phyloP scores from a whole-genome alignment of 2,797 vertebrate species.

The Tadarida brasiliensis region DNA sequence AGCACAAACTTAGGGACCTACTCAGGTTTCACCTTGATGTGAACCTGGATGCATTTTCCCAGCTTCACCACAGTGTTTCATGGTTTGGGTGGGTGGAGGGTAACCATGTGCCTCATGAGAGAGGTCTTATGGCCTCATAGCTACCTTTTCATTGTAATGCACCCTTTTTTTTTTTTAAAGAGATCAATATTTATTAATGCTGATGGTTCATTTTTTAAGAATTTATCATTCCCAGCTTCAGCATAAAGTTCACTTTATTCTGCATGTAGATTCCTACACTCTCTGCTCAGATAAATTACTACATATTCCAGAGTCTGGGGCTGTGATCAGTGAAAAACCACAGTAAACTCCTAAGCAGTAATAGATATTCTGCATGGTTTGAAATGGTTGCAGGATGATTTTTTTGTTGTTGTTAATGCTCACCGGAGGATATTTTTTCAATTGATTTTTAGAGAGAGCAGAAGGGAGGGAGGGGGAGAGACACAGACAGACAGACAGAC shows the following conservation, averaged over 20 bases:
- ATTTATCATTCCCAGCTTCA: conserved; percentile 66
- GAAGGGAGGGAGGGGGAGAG: no score
- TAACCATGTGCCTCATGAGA: neutral
- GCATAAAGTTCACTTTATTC: conserved; percentile 66
- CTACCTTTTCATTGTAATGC: neutral
- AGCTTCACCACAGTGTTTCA: neutral
- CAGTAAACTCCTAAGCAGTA: conserved; percentile 70
- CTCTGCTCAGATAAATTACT: conserved; percentile 78
- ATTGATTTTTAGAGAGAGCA: no score
- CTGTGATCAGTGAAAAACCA: conserved; percentile 69
- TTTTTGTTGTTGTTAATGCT: neutral
- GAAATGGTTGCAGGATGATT: conserved; percentile 53
- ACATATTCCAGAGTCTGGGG: conserved; percentile 75
- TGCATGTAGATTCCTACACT: conserved; percentile 59
- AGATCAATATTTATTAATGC: conserved; percentile 57
- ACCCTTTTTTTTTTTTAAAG: no score
- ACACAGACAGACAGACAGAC: no score
- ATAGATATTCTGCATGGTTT: conserved; percentile 64
- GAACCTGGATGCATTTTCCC: neutral
- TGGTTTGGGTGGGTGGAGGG: neutral
- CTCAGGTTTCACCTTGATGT: neutral
- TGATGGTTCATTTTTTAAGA: neutral
- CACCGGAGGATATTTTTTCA: no score
- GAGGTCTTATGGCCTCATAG: neutral
- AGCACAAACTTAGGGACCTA: neutral